Evolutionary conservation across 2,113 vertebrate genomes (phyloP).

Genomic region (Cyprinus carpio): DNA sequence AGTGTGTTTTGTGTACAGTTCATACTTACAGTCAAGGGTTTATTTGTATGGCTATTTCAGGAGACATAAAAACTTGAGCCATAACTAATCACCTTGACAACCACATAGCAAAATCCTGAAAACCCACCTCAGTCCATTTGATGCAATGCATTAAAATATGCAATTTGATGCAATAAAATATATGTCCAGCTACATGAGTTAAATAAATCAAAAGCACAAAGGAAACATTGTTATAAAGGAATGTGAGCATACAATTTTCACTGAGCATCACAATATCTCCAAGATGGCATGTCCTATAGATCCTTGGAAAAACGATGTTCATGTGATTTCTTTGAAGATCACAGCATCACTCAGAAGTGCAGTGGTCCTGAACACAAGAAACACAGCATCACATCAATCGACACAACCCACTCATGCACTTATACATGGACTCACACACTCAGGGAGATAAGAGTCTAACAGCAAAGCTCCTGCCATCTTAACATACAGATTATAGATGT

Average conservation of each 20-base stretch:
- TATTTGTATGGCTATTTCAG: neutral
- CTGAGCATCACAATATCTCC: neutral
- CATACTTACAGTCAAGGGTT: neutral
- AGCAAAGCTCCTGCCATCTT: neutral
- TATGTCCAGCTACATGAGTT: neutral
- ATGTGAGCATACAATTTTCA: neutral
- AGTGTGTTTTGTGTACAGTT: neutral
- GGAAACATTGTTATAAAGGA: neutral
- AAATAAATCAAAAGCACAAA: neutral
- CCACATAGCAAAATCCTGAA: neutral
- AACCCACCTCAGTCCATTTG: too few species aligned
- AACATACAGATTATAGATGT: neutral
- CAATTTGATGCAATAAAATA: neutral
- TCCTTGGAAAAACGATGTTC: neutral
- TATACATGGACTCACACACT: conserved; percentile 23
- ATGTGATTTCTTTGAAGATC: neutral
- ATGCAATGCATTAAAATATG: neutral
- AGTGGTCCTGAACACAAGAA: neutral
- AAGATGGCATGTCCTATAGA: neutral
- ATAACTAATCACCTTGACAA: conserved; percentile 1
- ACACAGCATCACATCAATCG: neutral
- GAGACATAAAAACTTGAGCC: neutral
- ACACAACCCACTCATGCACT: conserved; percentile 58
- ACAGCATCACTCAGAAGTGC: neutral
- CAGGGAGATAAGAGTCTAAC: neutral